These are phyloP conservation scores for Gobionotothen gibberifrons DNA, from an alignment of 2,797 vertebrate genomes.

Conservation along the genomic window DNA sequence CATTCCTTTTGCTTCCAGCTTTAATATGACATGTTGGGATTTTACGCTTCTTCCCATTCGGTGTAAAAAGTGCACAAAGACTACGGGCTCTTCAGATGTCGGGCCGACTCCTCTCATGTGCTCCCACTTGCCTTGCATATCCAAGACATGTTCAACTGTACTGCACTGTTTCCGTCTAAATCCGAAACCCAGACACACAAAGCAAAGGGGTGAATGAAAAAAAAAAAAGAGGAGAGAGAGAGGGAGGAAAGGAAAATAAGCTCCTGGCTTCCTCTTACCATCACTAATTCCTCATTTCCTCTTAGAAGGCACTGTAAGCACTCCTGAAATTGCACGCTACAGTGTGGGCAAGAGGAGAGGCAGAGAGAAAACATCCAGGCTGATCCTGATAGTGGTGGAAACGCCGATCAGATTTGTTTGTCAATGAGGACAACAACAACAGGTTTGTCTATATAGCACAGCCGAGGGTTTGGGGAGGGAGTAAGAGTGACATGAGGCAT, in stretches of 20 bases:
- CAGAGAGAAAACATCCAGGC: conserved; percentile 67
- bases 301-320: conserved; percentile 76
- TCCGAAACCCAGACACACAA: conserved; percentile 71
- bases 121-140: conserved; percentile 55
- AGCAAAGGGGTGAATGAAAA: conserved; percentile 69
- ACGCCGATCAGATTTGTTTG: conserved; percentile 22
- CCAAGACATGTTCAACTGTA: conserved; percentile 69
- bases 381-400: conserved; percentile 67
- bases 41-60: conserved; percentile 43
- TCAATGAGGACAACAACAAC: conserved; percentile 68
- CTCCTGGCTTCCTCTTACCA: conserved; percentile 84
- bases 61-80: conserved; percentile 52
- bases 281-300: conserved; percentile 87
- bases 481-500: conserved; percentile 76
- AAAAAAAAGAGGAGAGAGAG: conserved; percentile 56
- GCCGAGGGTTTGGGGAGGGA: conserved; percentile 65
- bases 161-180: conserved; percentile 69
- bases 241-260: conserved; percentile 77
- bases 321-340: conserved; percentile 74
- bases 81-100: conserved; percentile 46
- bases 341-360: conserved; percentile 77
- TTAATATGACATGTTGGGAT: conserved; percentile 42
- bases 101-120: conserved; percentile 54
- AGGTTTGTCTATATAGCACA: conserved; percentile 75
- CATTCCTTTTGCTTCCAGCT: not conserved